Evolutionary conservation across 92 coral and sea anemone species (phyloP), one percentile per base, ranked within the genome.

Genomic region (Meandrina meandrites): DNA sequence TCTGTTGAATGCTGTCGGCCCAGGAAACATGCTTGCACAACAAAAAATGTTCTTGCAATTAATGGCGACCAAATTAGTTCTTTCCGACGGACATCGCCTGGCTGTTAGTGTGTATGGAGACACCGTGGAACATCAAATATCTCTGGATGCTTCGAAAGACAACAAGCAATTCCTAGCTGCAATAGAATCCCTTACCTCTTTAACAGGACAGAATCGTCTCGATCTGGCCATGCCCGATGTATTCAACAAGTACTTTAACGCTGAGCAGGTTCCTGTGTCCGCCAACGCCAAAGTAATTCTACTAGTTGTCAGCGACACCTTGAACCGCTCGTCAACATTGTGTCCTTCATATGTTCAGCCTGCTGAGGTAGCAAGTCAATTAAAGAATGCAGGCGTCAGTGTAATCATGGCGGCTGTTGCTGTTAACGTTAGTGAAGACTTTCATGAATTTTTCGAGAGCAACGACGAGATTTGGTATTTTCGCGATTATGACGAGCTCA

Each of bases 271-370:
- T 2, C 22, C 42, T 7, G 40, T 14, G 12, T 68, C 86, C 31
- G 1, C 22, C 30, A 48, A 47, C 1, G 77, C 42, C 22, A 67
- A 82, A 82, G 77, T 82, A 7, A 68, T 82, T 9, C 78, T 82
- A 2, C 18, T 82, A 45, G 48, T 82, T 82, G 76, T 67, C 28
- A 47, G 78, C 9, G 76, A 82, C 27, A 31, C 30, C 60, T 17
- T 71, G 13, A 40, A 17, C 45, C 76, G 78, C 12, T 48, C 78
- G 28, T 8, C 86, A 7, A 28, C 17, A 28, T 53, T 68, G 21
- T 82, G 86, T 48, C 78, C 78, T 67, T 51, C 86, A 9, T 82
- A 66, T 32, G 17, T 82, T 24, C 78, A 68, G 47, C 86, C 86
- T 67, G 10, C 27, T 82, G 15, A 69, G 24, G 19, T 82, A 27